Conservation (phyloP, 2,888 invertebrate species). For the Monochamus alternatus region DNA sequence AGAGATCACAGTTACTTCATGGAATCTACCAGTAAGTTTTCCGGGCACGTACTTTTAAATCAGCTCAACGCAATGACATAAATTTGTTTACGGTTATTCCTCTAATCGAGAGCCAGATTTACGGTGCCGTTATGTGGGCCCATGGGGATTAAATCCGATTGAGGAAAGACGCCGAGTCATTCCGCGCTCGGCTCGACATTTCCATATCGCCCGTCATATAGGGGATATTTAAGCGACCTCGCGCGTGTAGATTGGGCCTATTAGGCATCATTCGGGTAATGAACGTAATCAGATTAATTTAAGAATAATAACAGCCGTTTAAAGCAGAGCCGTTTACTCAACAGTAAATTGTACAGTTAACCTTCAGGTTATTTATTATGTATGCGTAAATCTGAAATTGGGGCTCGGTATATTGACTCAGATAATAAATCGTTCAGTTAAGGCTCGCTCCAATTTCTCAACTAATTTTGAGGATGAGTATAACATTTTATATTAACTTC, state of each 20-base stretch:
- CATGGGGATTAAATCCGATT: neutral
- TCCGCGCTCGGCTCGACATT: neutral
- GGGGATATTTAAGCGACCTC: neutral
- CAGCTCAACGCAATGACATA: neutral
- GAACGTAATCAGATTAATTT: neutral
- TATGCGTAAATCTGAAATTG: no score
- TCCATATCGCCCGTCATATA: neutral
- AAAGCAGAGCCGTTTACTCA: no score
- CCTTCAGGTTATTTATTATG: no score
- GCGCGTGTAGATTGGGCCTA: neutral
- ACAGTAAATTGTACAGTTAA: no score
- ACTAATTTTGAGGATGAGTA: no score
- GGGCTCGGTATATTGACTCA: no score
- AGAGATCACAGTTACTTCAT: no score
- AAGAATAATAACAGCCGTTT: neutral
- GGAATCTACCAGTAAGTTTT: no score
- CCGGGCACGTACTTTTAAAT: no score
- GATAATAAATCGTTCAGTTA: no score
- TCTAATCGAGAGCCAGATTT: conserved; percentile 5
- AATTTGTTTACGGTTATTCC: neutral
- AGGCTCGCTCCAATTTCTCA: no score
- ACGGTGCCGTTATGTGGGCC: conserved; percentile 2
- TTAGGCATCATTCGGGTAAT: neutral
- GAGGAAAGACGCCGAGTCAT: neutral
- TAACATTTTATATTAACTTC: no score